These are phyloP conservation scores for Cepaea nemoralis DNA, from an alignment of 1,140 invertebrate genomes.

Conservation along the genomic window DNA sequence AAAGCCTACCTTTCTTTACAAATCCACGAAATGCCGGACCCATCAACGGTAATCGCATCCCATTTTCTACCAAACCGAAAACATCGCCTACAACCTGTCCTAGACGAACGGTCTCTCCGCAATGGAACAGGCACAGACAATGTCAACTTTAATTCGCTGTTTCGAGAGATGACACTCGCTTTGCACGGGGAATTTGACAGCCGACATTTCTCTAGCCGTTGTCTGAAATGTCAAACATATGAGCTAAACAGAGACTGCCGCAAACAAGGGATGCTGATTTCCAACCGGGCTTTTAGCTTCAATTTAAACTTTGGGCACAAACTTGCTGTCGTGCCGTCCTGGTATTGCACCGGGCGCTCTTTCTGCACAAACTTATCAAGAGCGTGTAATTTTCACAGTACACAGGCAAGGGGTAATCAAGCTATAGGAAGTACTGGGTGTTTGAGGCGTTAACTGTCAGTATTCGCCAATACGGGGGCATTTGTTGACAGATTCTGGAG, in stretches of 20 bases:
- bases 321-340: neutral
- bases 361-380: neutral
- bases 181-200: neutral
- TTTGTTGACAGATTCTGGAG: too few relatives aligned
- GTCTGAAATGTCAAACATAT: conserved; percentile 20
- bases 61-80: neutral
- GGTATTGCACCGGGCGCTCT: neutral
- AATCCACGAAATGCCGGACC: neutral
- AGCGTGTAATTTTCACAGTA: neutral
- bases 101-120: neutral
- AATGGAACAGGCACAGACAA: neutral
- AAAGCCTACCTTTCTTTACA: neutral
- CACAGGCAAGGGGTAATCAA: neutral
- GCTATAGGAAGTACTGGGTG: neutral
- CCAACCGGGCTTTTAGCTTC: neutral
- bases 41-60: neutral
- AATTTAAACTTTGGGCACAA: neutral
- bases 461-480: too few relatives aligned
- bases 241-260: neutral
- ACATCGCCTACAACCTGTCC: neutral
- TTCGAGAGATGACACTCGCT: neutral
- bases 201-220: neutral
- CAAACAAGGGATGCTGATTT: conserved; percentile 7
- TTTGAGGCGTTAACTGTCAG: too few relatives aligned
- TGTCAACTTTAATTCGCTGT: conserved; percentile 13